Evolutionary conservation across 2,797 vertebrate species (phyloP), one percentile per base, ranked within the genome.

Genomic region (Rhinophrynus dorsalis): DNA sequence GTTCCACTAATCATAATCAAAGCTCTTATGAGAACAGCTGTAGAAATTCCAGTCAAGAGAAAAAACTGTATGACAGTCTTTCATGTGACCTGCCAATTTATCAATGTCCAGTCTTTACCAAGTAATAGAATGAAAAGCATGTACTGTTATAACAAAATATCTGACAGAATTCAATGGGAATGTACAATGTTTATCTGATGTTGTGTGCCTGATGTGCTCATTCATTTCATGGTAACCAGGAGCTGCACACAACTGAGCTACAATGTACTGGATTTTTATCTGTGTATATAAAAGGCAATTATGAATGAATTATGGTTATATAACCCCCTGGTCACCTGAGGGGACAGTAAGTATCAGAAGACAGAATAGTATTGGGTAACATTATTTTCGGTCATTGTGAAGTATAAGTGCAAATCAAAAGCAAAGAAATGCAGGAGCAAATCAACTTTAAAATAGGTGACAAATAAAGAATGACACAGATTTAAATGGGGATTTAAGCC

Each of bases 161-260:
- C 12, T 54, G 33, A 52, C 47, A 7, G 27, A 30, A 7, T 45
- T 60, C 55, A 37, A 37, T 44, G 30, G 55, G 70, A 48, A 47
- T 38, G 45, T 15, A n/a, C n/a, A n/a, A n/a, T 13, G 24, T 73
- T 58, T 64, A 65, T 13, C 24, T 33, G 62, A 38, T 37, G 47
- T 60, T 66, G 38, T 37, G 27, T 58, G 62, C 47, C 67, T 73
- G 52, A 37, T 32, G 37, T 12, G 23, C 37, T 35, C n/a, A 17
- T 40, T 60, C 52, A 54, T 73, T 51, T 69, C 67, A 69, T 69
- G 67, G 56, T 61, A 54, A 61, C 57, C 33, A 52, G 18, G n/a
- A 21, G 18, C 29, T 8, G 8, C 21, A 26, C 17, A 30, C 7
- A 6, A 2, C 18, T 33, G 18, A 45, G 7, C 37, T 17, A 38